Evolutionary conservation across 2,113 vertebrate genomes (phyloP), one percentile per base, ranked within the genome.

Genomic region (Poeciliopsis prolifica): DNA sequence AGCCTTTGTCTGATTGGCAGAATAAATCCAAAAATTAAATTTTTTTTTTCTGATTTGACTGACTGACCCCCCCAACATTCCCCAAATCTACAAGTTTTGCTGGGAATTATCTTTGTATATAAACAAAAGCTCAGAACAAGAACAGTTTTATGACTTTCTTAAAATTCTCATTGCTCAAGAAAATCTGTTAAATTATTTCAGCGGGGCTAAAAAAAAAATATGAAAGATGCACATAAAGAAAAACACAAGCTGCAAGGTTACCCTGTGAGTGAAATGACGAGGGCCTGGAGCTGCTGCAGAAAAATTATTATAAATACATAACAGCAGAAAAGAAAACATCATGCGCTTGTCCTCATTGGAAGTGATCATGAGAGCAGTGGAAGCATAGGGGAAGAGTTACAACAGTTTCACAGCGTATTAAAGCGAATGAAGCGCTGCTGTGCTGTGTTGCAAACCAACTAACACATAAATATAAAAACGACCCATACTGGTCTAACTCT

Each of bases 261-360:
- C 33, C 51, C 17, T 68, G 65, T 75, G 54, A 3, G 14, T 70
- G 30, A 60, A 65, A 24, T 60, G 37, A 61, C 13, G 42, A 70
- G 24, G 74, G 31, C 58, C 15, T 63, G 22, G 74, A 44, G 28
- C 31, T 77, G 22, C 48, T 31, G 60, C 42, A 54, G 67, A 63
- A 37, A 19, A 68, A 40, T 71, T 62, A 68, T 67, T 14, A 77
- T 76, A 72, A 86, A 91, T 91, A 91, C 86, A 90, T 84, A 86
- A 77, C 37, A 44, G 1, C 51, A 58, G 62, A 58, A 31, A 19
- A 79, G 81, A 9, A 67, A 44, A 42, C 40, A 15, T 42, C n/a
- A 67, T 42, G 42, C 37, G 61, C 65, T 86, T 88, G 86, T 89
- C 51, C 51, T 58, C 51, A 58, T 58, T 58, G n/a, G 51, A 58